Evolutionary conservation across 2,888 invertebrate species (phyloP).

Genomic region (Thelaira solivaga): DNA sequence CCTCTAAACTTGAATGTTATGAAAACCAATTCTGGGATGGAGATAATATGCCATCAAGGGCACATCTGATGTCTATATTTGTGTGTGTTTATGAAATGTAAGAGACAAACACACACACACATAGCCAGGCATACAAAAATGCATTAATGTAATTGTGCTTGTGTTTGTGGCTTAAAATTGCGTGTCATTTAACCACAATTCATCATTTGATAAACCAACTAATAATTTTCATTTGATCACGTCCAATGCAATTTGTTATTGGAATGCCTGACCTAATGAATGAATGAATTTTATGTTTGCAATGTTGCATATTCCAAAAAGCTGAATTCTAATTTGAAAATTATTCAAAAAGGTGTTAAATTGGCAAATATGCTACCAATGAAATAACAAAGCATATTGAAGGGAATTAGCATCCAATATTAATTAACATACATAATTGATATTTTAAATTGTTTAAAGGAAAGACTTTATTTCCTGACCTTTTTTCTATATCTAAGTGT

Average conservation of each 20-base stretch:
- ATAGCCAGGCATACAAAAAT: background rate
- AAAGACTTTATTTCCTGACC: background rate
- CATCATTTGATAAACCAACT: conserved; percentile 62
- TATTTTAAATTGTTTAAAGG: conserved; percentile 25
- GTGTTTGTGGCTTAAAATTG: conserved; percentile 31
- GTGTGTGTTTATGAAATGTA: no score
- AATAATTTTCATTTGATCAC: conserved; percentile 63
- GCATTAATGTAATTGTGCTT: conserved; percentile 15
- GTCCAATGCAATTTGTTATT: conserved; percentile 38
- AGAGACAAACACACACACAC: no score
- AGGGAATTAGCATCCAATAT: conserved; percentile 31
- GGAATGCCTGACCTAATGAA: background rate
- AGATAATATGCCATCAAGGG: no score
- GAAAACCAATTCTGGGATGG: no score
- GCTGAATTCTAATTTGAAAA: conserved; percentile 42
- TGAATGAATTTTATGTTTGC: conserved; percentile 11
- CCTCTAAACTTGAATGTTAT: no score
- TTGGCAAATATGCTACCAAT: conserved; percentile 59
- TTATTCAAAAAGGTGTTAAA: conserved; percentile 63
- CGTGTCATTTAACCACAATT: conserved; percentile 62
- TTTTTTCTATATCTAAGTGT: background rate
- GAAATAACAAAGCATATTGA: conserved; percentile 41
- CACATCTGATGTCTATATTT: no score
- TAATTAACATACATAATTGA: no score
- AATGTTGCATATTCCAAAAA: conserved; percentile 32